These are phyloP conservation scores for Aptenodytes forsteri DNA, from an alignment of 2,113 vertebrate species.

Conservation along the genomic window DNA sequence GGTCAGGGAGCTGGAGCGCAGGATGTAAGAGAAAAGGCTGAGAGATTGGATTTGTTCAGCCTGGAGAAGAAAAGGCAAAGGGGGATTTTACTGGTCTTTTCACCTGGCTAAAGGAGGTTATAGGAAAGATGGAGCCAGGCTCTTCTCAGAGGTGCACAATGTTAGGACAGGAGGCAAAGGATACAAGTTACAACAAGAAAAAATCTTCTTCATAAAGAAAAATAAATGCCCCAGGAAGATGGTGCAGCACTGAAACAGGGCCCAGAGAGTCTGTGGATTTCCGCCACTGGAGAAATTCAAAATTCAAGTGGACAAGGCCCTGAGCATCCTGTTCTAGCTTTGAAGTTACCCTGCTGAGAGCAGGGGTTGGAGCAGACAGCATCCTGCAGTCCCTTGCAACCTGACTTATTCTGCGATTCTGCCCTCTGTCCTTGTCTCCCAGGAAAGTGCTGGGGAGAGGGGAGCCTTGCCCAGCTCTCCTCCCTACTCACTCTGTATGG, in stretches of 20 bases:
- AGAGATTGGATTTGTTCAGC: neutral
- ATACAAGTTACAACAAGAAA: neutral
- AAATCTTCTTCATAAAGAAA: neutral
- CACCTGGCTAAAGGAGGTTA: neutral
- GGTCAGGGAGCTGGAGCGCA: neutral
- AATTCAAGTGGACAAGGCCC: neutral
- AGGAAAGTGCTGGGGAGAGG: neutral
- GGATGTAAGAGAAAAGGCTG: neutral
- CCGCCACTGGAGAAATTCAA: neutral
- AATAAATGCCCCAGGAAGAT: neutral
- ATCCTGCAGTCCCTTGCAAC: neutral
- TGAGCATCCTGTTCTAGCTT: neutral
- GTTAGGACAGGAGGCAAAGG: neutral
- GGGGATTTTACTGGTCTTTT: neutral
- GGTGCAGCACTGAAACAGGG: neutral
- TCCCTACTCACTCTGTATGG: neutral
- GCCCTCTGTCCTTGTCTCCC: neutral
- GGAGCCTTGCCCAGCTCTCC: neutral
- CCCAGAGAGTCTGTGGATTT: neutral
- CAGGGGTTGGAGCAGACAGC: neutral
- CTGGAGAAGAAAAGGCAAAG: neutral
- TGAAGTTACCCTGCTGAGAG: neutral
- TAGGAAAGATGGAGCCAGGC: neutral
- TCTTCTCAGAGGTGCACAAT: neutral
- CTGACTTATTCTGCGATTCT: neutral